Conservation (phyloP, 2,113 vertebrate species). For the Beaufortia kweichowensis region DNA sequence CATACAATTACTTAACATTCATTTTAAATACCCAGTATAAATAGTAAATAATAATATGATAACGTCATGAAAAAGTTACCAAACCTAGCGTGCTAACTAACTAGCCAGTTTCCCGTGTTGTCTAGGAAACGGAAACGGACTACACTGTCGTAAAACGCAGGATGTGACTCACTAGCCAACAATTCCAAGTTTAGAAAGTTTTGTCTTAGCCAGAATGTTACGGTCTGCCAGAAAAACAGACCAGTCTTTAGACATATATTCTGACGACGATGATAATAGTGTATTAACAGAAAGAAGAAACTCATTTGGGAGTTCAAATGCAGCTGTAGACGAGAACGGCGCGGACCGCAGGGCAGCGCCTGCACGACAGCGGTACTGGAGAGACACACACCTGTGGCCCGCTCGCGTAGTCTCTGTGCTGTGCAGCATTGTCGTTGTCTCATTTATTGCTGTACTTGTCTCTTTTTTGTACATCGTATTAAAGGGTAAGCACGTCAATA, state of each 20-base stretch:
- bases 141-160: neutral
- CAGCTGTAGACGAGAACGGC: conserved; percentile 5
- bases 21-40: neutral
- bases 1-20: too few relatives aligned
- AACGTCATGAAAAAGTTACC: neutral
- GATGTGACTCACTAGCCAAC: conserved; percentile 6
- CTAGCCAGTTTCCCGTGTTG: conserved; percentile 6
- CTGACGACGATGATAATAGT: conserved; percentile 15
- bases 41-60: neutral
- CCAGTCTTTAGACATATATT: conserved; percentile 4
- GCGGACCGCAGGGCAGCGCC: neutral
- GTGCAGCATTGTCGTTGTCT: conserved; percentile 43
- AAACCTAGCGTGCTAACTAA: neutral
- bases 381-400: conserved; percentile 38
- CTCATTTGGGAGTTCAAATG: neutral
- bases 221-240: neutral
- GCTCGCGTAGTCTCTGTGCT: conserved; percentile 43
- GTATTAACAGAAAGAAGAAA: neutral
- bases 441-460: conserved; percentile 46
- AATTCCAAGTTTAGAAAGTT: conserved; percentile 19
- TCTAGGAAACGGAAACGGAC: conserved; percentile 37
- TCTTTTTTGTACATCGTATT: conserved; percentile 50
- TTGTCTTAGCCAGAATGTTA: neutral
- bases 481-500: conserved; percentile 42
- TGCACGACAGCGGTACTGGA: conserved; percentile 13